phyloP scores from a whole-genome alignment of 2,113 vertebrate genomes.

The Chloebia gouldiae region DNA sequence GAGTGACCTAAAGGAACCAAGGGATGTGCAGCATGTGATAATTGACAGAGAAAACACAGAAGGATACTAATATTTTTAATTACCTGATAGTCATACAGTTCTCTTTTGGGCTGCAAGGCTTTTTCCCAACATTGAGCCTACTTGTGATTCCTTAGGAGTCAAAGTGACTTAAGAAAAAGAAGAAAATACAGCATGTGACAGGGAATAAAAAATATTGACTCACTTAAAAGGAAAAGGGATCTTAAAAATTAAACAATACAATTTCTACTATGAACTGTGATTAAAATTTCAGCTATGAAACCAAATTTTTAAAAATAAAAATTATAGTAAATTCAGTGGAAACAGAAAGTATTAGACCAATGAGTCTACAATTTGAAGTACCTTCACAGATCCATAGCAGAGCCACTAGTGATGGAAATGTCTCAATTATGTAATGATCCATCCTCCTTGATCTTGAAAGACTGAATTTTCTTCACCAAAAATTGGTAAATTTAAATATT shows the following conservation, averaged over 20 bases:
- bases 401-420: background rate
- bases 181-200: background rate
- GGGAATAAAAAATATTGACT: background rate
- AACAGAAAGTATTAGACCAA: background rate
- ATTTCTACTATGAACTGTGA: background rate
- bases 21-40: background rate
- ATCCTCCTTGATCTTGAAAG: background rate
- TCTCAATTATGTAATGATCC: background rate
- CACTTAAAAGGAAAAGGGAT: background rate
- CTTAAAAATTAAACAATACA: background rate
- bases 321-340: background rate
- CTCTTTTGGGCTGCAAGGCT: background rate
- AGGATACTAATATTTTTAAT: background rate
- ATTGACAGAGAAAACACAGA: background rate
- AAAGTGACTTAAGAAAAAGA: background rate
- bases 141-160: background rate
- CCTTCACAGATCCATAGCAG: background rate
- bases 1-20: background rate
- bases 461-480: background rate
- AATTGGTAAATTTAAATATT: background rate
- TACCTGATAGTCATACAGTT: background rate
- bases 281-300: background rate
- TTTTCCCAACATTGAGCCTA: background rate
- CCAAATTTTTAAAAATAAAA: fast-evolving
- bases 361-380: background rate